Conservation (phyloP, 2,888 invertebrate genomes). For the Drosophila conformis region DNA sequence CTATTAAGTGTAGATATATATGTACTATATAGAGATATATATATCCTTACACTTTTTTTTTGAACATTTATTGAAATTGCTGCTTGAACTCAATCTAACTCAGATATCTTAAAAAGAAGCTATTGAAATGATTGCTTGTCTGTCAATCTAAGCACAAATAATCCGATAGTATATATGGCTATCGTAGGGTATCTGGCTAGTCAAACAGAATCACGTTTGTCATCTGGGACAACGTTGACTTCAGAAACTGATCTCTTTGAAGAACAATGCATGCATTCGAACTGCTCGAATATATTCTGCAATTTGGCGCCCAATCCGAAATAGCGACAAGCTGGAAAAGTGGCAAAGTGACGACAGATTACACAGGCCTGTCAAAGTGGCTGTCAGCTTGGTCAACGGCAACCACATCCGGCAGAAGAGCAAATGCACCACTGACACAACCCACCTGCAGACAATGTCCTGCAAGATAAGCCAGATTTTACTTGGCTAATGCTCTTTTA, state of each 20-base stretch:
- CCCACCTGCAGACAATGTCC: background rate
- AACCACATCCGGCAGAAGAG: conserved; percentile 39
- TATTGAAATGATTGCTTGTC: background rate
- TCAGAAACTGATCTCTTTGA: background rate
- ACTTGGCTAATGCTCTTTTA: conserved; percentile 34
- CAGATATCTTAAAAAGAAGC: background rate
- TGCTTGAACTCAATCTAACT: background rate
- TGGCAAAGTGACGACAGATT: conserved; percentile 46
- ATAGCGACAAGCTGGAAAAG: conserved; percentile 3
- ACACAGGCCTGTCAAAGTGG: conserved; percentile 18
- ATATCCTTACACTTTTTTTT: background rate
- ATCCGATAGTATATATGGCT: background rate
- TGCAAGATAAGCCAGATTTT: conserved; percentile 7
- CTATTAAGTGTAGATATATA: too few species aligned
- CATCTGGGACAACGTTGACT: background rate
- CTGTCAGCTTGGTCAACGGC: conserved; percentile 15
- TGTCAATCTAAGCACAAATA: background rate
- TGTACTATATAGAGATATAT: too few species aligned
- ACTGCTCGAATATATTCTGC: background rate
- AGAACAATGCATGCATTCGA: conserved; percentile 1
- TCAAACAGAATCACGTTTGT: background rate
- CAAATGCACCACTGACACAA: conserved; percentile 6
- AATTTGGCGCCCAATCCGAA: conserved; percentile 33
- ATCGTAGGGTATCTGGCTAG: background rate
- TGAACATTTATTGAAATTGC: background rate